Evolutionary conservation across 2,797 vertebrate genomes (phyloP).

Genomic region (Rallus crepitans): DNA sequence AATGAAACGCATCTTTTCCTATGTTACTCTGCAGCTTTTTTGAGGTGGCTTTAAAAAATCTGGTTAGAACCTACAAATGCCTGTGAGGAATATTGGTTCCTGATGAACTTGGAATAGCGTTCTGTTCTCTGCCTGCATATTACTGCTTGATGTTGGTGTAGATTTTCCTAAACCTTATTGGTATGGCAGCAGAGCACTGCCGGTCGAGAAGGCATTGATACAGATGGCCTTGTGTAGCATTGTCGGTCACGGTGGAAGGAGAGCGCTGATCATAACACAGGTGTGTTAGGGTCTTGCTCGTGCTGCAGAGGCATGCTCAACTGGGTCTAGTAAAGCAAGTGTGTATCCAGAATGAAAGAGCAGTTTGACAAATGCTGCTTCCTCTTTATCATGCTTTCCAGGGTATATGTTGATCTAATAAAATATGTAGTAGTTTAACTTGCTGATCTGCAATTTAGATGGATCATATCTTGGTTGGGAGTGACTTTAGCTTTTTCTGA

Average conservation of each 20-base stretch:
- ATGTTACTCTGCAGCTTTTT: neutral
- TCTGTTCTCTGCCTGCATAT: neutral
- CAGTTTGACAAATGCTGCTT: neutral
- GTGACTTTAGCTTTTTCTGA: neutral
- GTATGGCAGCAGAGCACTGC: neutral
- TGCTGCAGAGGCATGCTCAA: too few relatives aligned
- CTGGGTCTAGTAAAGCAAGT: neutral
- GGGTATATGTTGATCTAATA: neutral
- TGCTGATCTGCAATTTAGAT: neutral
- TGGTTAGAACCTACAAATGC: neutral
- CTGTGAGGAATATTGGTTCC: neutral
- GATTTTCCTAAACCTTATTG: neutral
- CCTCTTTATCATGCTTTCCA: neutral
- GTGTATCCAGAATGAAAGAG: rapidly evolving
- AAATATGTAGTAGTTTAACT: neutral
- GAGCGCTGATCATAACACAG: rapidly evolving
- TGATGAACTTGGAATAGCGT: neutral
- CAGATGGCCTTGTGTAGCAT: neutral
- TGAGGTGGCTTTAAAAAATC: neutral
- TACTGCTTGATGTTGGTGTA: neutral
- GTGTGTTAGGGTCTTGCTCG: neutral
- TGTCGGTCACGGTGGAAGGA: neutral
- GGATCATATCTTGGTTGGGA: neutral
- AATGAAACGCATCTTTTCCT: neutral
- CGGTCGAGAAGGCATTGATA: neutral